Evolutionary conservation across 2,113 vertebrate species (phyloP), one percentile per base, ranked within the genome.

Genomic region (Sceloporus undulatus): DNA sequence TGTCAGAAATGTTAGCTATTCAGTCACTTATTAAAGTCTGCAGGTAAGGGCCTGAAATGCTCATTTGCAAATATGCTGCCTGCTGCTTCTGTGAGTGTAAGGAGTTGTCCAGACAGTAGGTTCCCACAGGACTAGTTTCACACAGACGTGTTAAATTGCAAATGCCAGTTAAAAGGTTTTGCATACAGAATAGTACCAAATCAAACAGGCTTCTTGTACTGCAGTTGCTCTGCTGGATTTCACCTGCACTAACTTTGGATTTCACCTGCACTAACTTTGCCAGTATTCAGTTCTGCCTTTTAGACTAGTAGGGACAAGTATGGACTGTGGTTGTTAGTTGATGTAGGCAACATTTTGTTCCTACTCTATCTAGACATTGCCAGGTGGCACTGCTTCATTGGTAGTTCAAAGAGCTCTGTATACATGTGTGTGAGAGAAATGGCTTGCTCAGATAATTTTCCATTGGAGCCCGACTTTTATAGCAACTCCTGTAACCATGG

Each of bases 401-500:
- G 21, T 87, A 87, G 93, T 93, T 65, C 21, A 73, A 86, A 40
- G 54, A 71, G 40, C 5, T 76, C 34, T 59, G 21, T 66, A 14
- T n/a, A 48, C 54, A 85, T 73, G 10, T 75, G 29, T 34, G 29
- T 59, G 40, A 82, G 21, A 93, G 84, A 73, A 42, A 82, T 40
- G 78, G 54, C 75, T 92, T 88, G 85, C 86, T 87, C 87, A 78
- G 80, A 88, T 84, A 40, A 91, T 79, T 38, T 89, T 91, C 90
- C 76, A 91, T 79, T 91, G 89, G 78, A 73, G 87, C 19, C 5
- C 48, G 52, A 18, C 75, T 62, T 83, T 70, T 34, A 90, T 71
- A 90, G 75, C 74, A 86, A 74, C 86, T 88, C 23, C 27, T 83
- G 88, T 81, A 54, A 90, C 87, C 82, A 80, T 90, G 89, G 92